Conservation (phyloP, 2,888 invertebrate species). For the Linnaemya tessellans region DNA sequence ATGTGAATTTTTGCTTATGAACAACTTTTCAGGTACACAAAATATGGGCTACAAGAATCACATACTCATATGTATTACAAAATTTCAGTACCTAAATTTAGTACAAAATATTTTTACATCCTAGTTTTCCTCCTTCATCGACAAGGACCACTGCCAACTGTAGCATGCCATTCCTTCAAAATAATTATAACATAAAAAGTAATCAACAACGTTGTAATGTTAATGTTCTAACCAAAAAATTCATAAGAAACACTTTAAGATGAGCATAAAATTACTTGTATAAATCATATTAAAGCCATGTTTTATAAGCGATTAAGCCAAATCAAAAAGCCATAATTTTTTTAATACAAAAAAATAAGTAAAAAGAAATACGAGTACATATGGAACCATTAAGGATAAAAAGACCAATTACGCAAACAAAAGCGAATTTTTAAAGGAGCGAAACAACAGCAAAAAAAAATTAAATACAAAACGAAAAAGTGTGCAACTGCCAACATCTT, state of each 20-base stretch:
- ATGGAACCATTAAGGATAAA: conserved; percentile 54
- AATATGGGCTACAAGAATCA: too few relatives aligned
- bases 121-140: not conserved
- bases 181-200: conserved; percentile 49
- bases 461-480: not conserved
- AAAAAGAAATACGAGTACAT: not conserved
- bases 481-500: not conserved
- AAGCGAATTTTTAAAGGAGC: conserved; percentile 2
- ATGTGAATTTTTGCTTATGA: too few relatives aligned
- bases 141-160: conserved; percentile 1
- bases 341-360: not conserved
- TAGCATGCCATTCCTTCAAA: not conserved
- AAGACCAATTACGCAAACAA: conserved; percentile 56
- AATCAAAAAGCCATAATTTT: conserved; percentile 68
- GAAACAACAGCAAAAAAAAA: not conserved
- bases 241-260: not conserved
- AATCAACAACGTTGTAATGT: conserved; percentile 63
- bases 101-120: too few relatives aligned
- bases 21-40: too few relatives aligned
- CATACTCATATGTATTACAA: too few relatives aligned
- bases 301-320: conserved; percentile 64
- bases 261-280: conserved; percentile 45
- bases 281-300: conserved; percentile 56
- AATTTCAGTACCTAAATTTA: too few relatives aligned
- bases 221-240: conserved; percentile 59